Base-by-base conservation (phyloP, 2,797 vertebrate genomes). In the Leucoraja ocellata region DNA sequence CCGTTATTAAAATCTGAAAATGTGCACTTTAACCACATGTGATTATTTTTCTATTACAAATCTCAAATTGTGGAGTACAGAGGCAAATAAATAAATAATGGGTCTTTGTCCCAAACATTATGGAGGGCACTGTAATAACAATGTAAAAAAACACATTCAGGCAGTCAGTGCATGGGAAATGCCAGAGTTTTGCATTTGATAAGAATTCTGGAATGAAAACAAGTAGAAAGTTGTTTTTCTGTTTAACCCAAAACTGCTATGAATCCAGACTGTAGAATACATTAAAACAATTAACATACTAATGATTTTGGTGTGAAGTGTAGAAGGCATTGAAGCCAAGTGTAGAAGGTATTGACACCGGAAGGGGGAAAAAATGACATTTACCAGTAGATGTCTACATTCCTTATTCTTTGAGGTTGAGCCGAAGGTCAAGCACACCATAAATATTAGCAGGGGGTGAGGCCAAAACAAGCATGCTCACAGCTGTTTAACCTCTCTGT, bases 381-480 rank as follows among this genome's bases (percentile, higher is more conserved):
- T 91, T 23, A 76, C 90, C 13, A n/a, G 90, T 76, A 46, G 58
- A 74, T 92, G 39, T 58, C 90, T 76, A 58, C 90, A 76, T 92
- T 92, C 90, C 80, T 93, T 46, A 91, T 94, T 93, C 0, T 3
- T 58, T 13, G 2, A 94, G 94, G 95, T 95, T 96, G 95, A 96
- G 54, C 93, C 86, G 58, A 94, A 94, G 96, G 96, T 96, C 95
- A 96, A 93, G 96, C 95, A 93, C 93, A 95, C 93, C 94, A 93
- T 95, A 96, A 95, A 95, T 95, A 96, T 94, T 95, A 93, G 93
- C 94, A 95, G 94, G 25, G 71, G 90, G 88, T 4, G 71, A 73
- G 90, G 11, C 39, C 36, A 76, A 92, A 92, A 54, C 23, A 92
- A 92, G 71, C 71, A 92, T 46, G 39, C 73, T 73, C 68, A 73